Percentiles rank a stretch among this genome's conserved stretches.
Evolutionary conservation across 2,113 vertebrate species (phyloP).

Genomic region (Tricholaema leucomelas): DNA sequence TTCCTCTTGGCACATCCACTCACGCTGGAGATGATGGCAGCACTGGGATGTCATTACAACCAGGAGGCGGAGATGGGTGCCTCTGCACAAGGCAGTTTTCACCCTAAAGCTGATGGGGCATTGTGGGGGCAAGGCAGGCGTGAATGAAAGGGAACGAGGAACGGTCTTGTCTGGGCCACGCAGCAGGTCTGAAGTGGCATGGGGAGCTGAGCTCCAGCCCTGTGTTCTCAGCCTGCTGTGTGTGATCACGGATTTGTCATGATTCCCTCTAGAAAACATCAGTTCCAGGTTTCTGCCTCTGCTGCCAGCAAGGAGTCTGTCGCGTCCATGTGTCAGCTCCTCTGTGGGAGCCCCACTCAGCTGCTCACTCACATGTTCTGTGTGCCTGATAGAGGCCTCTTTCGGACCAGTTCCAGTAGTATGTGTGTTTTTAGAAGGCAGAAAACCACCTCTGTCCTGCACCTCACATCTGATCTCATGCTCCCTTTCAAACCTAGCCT

Average conservation of each 20-base stretch:
- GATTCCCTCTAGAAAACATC: not conserved
- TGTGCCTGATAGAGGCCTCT: not conserved
- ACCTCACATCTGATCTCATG: not conserved
- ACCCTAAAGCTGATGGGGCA: not conserved
- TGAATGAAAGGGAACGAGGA: accelerated
- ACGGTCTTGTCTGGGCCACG: not conserved
- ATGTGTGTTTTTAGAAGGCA: not conserved
- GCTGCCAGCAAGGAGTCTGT: not conserved
- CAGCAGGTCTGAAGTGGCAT: not conserved
- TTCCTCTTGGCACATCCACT: not conserved
- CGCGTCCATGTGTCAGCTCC: not conserved
- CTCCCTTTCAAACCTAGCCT: not conserved
- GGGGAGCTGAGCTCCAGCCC: not conserved
- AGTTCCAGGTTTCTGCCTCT: not conserved
- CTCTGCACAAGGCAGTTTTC: not conserved
- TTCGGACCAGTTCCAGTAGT: not conserved
- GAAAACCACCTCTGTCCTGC: not conserved
- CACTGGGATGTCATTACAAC: not conserved
- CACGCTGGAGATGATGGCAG: not conserved
- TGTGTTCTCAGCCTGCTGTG: not conserved
- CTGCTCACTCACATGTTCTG: not conserved
- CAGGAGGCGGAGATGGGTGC: not conserved
- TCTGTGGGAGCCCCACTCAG: not conserved
- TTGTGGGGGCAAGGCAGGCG: not conserved
- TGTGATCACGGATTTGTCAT: accelerated